These are phyloP conservation scores for Meloe dianella DNA, from an alignment of 2,888 invertebrate species.

Conservation along the genomic window DNA sequence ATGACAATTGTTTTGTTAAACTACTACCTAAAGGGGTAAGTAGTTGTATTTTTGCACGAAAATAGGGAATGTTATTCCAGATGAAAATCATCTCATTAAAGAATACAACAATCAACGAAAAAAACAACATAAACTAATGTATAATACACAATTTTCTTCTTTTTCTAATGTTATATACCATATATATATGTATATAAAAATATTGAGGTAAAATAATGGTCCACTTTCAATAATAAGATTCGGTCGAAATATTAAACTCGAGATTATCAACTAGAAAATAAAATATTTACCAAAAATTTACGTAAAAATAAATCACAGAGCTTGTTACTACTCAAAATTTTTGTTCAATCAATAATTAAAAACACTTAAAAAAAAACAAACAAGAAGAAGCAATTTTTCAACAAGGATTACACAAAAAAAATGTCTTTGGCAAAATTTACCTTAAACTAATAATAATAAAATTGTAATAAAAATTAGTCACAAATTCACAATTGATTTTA, in stretches of 20 bases:
- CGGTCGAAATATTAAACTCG: conserved; percentile 19
- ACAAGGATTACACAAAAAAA: conserved; percentile 40
- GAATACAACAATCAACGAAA: conserved; percentile 24
- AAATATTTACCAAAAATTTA: conserved; percentile 26
- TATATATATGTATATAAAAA: no score
- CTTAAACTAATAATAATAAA: conserved; percentile 28
- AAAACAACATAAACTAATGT: conserved; percentile 25
- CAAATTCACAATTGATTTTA: conserved; percentile 32
- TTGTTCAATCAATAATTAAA: conserved; percentile 15
- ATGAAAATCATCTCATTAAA: conserved; percentile 16
- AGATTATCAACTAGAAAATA: conserved; percentile 21
- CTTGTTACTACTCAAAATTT: conserved; percentile 21
- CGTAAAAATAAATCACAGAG: conserved; percentile 37
- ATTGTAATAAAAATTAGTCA: conserved; percentile 14
- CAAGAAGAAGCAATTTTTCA: conserved; percentile 29
- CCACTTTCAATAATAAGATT: conserved; percentile 13
- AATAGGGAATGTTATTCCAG: conserved; percentile 27
- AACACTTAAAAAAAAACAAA: conserved; percentile 21
- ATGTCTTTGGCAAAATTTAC: conserved; percentile 50
- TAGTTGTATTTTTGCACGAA: conserved; percentile 26
- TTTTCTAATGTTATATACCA: conserved; percentile 20
- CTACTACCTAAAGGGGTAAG: conserved; percentile 20
- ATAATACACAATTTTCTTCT: conserved; percentile 21
- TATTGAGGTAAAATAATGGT: conserved; percentile 33
- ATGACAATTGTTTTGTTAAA: conserved; percentile 14